Conservation (phyloP, 2,888 invertebrate species). For the Dendrolimus pini region DNA sequence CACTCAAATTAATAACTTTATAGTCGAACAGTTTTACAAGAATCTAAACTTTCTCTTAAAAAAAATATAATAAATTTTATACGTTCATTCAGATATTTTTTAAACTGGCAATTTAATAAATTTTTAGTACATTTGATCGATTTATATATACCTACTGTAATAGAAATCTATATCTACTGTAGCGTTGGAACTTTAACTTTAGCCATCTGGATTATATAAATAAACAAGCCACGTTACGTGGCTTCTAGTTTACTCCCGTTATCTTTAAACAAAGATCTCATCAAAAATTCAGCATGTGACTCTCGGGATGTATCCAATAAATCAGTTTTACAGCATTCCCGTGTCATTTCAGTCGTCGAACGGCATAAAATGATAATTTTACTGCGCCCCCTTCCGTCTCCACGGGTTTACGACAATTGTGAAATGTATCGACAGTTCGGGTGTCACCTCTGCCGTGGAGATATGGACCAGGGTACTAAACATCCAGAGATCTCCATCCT, state of each 20-base stretch:
- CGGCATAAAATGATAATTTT: slow-evolving; percentile 77
- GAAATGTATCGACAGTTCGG: slow-evolving; percentile 76
- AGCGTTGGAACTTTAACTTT: not conserved
- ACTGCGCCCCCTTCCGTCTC: slow-evolving; percentile 73
- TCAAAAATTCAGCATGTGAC: slow-evolving; percentile 73
- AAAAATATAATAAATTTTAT: too few relatives aligned
- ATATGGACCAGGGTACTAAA: slow-evolving; percentile 17
- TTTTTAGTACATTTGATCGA: too few relatives aligned
- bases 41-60: too few relatives aligned
- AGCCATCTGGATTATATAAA: not conserved
- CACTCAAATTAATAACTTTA: too few relatives aligned
- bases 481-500: slow-evolving; percentile 20
- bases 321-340: slow-evolving; percentile 76
- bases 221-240: not conserved
- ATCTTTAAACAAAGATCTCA: slow-evolving; percentile 66
- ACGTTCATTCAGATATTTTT: too few relatives aligned
- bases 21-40: too few relatives aligned
- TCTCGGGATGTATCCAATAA: slow-evolving; percentile 70
- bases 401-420: slow-evolving; percentile 74
- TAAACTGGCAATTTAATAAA: too few relatives aligned
- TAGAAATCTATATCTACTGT: too few relatives aligned
- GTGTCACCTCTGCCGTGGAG: slow-evolving; percentile 64
- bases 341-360: slow-evolving; percentile 76
- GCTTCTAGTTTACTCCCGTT: slow-evolving; percentile 28
- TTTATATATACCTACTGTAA: too few relatives aligned